A percentile compares a stretch with the other conserved stretches of the same genome.
Conservation (phyloP, 92 coral and sea anemone species). For the Chrysogorgia sp. region DNA sequence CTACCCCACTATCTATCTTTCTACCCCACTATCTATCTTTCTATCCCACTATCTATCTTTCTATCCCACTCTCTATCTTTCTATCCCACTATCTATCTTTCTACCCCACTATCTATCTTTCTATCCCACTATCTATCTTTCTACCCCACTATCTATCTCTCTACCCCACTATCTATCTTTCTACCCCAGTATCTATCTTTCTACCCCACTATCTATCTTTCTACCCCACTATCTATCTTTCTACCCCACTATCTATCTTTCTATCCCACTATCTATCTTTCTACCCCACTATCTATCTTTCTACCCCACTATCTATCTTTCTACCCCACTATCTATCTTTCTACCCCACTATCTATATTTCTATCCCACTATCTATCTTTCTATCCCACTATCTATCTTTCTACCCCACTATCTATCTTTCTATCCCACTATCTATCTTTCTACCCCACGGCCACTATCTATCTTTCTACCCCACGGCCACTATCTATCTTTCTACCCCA, state of each 20-base stretch:
- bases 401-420: not conserved
- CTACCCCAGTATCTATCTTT: not conserved
- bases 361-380: too few relatives aligned
- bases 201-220: not conserved
- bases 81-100: too few relatives aligned
- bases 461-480: not conserved
- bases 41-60: too few relatives aligned
- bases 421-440: not conserved
- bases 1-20: too few relatives aligned
- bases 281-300: not conserved
- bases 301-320: not conserved
- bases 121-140: not conserved
- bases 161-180: not conserved
- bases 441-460: not conserved
- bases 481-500: not conserved
- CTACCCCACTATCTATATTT: too few relatives aligned
- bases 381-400: not conserved
- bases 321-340: not conserved
- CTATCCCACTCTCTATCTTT: too few relatives aligned
- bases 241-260: not conserved
- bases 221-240: not conserved
- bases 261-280: not conserved
- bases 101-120: not conserved
- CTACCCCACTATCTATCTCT: not conserved
- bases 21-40: too few relatives aligned